Evolutionary conservation across 35 echinoderm and acorn worm species (phyloP), one percentile per base, ranked within the genome.

Genomic region (Nesometra sesokonis): DNA sequence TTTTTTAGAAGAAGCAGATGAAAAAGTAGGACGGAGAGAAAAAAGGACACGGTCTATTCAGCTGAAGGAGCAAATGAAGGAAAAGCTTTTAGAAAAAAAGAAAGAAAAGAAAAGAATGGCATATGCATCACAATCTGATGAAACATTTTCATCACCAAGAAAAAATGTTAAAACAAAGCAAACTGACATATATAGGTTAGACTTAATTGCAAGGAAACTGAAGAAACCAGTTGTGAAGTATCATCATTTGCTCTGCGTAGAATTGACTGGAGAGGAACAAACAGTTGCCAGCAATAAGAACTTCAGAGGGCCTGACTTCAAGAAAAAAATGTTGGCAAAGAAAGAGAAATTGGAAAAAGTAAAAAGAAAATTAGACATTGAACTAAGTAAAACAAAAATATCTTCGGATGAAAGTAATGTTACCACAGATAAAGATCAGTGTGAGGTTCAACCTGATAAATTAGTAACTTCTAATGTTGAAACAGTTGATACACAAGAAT

Each of bases 51-150:
- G 52, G 2, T 67, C 52, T 67, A 67, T 67, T 27, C 52, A 67
- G 23, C 52, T 67, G 23, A 67, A 67, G 21, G 52, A 67, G 23
- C 52, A 67, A 38, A 83, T 37, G 81, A 83, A 83, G 38, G 81
- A 30, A 9, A 83, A 83, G 38, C 35, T 37, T 13, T 9, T 37
- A 11, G n/a, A 30, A 27, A 83, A 83, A n/a, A 38, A 83, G 81
- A 83, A 83, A 83, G 81, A 83, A 83, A 38, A 38, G 17, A 83
- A 80, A 11, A 33, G 32, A 33, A 36, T 80, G 35, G 32, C 79
- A 34, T 11, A 31, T 15, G 79, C 32, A 36, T 36, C 32, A 80
- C 32, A 11, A 0, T 34, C 79, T 80, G 32, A 34, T 32, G 79
- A 80, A 34, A 36, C 32, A 34, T 27, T 78, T 43, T 27, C 23